Conservation (phyloP, 2,113 vertebrate genomes). For the Kryptolebias marmoratus region DNA sequence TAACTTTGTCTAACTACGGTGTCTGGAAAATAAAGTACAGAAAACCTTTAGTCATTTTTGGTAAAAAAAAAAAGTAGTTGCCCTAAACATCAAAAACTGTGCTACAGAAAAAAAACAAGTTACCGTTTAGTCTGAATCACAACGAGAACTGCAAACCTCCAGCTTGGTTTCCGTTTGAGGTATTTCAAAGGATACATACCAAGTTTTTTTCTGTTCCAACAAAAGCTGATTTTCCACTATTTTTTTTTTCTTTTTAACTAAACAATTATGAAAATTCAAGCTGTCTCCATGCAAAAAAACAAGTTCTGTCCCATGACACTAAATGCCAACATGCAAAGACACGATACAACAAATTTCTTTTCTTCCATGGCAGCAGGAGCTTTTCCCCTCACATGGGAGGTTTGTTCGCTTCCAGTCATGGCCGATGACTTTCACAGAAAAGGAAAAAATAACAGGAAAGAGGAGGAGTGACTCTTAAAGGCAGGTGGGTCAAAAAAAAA, state of each 20-base stretch:
- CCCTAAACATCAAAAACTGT: neutral
- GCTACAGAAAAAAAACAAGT: neutral
- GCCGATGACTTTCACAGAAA: conserved; percentile 17
- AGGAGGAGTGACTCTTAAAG: neutral
- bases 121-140: neutral
- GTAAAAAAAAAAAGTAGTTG: neutral
- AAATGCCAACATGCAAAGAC: neutral
- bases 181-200: neutral
- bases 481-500: conserved; percentile 26
- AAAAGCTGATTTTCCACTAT: too few relatives aligned
- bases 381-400: too few relatives aligned
- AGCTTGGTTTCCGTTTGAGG: too few relatives aligned
- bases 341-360: too few relatives aligned
- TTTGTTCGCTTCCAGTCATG: conserved; percentile 4
- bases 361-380: too few relatives aligned
- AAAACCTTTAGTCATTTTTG: neutral
- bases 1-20: neutral
- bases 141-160: too few relatives aligned
- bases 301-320: too few relatives aligned
- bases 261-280: too few relatives aligned
- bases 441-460: conserved; percentile 54
- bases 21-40: neutral
- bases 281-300: too few relatives aligned
- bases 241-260: too few relatives aligned
- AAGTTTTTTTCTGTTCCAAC: neutral